phyloP scores from a whole-genome alignment of 2,888 invertebrate species.

The Empis livida region DNA sequence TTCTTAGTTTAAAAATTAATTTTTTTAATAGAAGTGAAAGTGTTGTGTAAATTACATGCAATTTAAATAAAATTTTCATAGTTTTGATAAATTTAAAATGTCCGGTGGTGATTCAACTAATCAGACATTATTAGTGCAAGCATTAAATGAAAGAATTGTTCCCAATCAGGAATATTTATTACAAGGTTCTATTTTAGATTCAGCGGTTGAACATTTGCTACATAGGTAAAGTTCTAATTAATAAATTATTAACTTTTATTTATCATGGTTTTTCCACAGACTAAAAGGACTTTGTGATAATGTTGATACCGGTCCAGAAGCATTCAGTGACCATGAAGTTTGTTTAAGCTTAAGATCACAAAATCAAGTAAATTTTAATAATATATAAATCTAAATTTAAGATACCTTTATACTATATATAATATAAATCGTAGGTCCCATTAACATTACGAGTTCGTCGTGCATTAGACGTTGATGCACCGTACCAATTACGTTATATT shows the following conservation, averaged over 20 bases:
- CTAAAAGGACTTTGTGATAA: constrained; percentile 87
- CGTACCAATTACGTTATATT: constrained; percentile 79
- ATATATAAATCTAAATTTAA: not conserved
- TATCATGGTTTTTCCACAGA: constrained; percentile 17
- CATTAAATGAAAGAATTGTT: constrained; percentile 71
- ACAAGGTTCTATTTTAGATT: constrained; percentile 87
- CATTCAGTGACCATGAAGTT: constrained; percentile 88
- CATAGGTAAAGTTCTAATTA: constrained; percentile 42
- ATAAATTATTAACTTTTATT: not conserved
- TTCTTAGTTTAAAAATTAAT: no score
- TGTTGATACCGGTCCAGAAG: constrained; percentile 79
- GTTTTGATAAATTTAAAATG: no score
- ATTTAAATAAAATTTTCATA: no score
- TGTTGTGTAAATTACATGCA: no score
- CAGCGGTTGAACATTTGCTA: constrained; percentile 77
- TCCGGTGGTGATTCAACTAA: not conserved
- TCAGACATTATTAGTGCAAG: constrained; percentile 50
- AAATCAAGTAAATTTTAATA: constrained; percentile 33
- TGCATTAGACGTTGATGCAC: constrained; percentile 53
- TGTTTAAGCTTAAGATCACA: constrained; percentile 67
- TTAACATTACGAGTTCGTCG: constrained; percentile 69
- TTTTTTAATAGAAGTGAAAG: no score
- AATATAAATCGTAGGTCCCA: constrained; percentile 41
- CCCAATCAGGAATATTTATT: constrained; percentile 89
- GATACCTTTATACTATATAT: not conserved